A percentile compares a stretch with the other conserved stretches of the same genome.
Conservation (phyloP, 2,113 vertebrate genomes). For the Oncorhynchus tshawytscha region DNA sequence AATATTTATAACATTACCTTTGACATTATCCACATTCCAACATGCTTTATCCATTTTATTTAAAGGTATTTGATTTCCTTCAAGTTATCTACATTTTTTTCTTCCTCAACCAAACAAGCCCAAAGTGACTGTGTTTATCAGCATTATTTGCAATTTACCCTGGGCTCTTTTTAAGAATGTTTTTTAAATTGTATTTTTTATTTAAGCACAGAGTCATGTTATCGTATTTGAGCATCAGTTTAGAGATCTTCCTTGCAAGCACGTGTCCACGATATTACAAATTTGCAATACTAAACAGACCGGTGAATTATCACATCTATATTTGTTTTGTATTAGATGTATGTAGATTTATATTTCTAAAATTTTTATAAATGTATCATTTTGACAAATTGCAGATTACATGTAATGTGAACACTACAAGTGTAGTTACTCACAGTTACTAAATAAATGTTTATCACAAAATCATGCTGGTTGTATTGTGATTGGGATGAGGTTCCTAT, state of each 20-base stretch:
- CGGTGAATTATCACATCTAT: conserved; percentile 44
- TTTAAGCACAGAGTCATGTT: conserved; percentile 68
- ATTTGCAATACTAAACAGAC: conserved; percentile 32
- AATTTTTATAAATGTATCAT: conserved; percentile 63
- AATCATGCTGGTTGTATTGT: conserved; percentile 6
- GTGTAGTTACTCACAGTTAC: conserved; percentile 68
- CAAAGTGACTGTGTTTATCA: conserved; percentile 32
- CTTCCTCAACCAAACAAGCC: conserved; percentile 33
- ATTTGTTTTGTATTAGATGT: conserved; percentile 46
- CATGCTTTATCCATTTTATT: conserved; percentile 40
- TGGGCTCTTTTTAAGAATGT: conserved; percentile 33
- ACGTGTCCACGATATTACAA: conserved; percentile 40
- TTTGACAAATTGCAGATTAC: conserved; percentile 63
- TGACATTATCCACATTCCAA: conserved; percentile 59
- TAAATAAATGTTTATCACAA: conserved; percentile 71
- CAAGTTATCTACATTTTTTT: conserved; percentile 4
- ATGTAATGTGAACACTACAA: conserved; percentile 67
- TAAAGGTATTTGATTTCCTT: conserved; percentile 23
- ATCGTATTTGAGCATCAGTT: conserved; percentile 46
- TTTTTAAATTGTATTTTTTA: conserved; percentile 50
- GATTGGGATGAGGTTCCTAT: not conserved
- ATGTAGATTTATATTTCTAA: conserved; percentile 62
- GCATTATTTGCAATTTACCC: conserved; percentile 22
- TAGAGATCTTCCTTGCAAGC: conserved; percentile 44
- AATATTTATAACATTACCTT: conserved; percentile 36